A percentile compares a stretch with the other conserved stretches of the same genome.
These are phyloP conservation scores for Hippocampus mohnikei DNA, from an alignment of 2,113 vertebrate genomes.

Conservation along the genomic window DNA sequence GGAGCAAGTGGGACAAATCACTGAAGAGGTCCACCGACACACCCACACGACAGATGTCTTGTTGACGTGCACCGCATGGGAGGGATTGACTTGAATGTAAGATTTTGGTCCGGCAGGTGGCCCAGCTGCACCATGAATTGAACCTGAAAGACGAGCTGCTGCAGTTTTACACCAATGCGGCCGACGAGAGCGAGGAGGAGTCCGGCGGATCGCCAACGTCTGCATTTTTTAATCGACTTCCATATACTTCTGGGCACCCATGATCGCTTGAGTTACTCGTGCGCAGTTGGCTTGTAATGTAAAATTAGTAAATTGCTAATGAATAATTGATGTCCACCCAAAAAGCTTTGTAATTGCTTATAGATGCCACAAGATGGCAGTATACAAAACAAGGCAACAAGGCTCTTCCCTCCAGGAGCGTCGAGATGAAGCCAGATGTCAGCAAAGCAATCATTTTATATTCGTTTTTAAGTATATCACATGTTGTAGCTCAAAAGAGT, in stretches of 20 bases:
- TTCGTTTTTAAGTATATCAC: no score
- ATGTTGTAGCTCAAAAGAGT: neutral
- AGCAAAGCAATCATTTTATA: neutral
- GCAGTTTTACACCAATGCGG: slow-evolving; percentile 91
- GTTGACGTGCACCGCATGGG: no score
- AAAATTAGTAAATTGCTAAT: no score
- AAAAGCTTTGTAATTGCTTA: no score
- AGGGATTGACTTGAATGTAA: neutral
- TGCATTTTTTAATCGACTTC: slow-evolving; percentile 46
- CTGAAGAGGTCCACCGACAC: slow-evolving; percentile 83
- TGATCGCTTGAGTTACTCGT: neutral
- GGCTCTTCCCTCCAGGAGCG: neutral
- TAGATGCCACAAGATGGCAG: no score
- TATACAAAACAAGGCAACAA: neutral
- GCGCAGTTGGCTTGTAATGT: neutral
- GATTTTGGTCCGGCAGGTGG: slow-evolving; percentile 73
- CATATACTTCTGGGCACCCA: neutral
- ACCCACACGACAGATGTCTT: no score
- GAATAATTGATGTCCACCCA: no score
- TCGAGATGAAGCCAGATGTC: neutral
- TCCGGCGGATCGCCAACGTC: slow-evolving; percentile 85
- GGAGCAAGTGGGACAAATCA: slow-evolving; percentile 88
- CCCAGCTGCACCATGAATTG: slow-evolving; percentile 91
- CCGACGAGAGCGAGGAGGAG: slow-evolving; percentile 88
- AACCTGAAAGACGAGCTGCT: slow-evolving; percentile 97